A percentile compares a stretch with the other conserved stretches of the same genome.
These are phyloP conservation scores for Cheilosia urbana DNA, from an alignment of 2,888 invertebrate genomes.

Conservation along the genomic window DNA sequence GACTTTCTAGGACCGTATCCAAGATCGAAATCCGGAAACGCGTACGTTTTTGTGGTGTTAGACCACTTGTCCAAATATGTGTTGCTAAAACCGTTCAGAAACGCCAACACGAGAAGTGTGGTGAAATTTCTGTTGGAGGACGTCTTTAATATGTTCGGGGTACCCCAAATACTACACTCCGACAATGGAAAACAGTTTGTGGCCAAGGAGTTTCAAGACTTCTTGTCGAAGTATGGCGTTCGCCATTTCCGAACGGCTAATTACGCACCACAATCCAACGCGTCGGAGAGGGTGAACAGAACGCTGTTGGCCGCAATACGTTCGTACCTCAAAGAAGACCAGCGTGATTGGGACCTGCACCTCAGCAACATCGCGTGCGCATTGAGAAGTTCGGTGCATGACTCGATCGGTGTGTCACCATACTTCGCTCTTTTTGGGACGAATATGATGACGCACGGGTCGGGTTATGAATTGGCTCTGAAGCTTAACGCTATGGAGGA, in stretches of 20 bases:
- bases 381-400: slow-evolving; percentile 39
- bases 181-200: slow-evolving; percentile 78
- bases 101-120: background rate
- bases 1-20: slow-evolving; percentile 12
- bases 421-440: slow-evolving; percentile 47
- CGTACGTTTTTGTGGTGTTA: slow-evolving; percentile 1
- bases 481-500: background rate
- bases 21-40: background rate
- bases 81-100: background rate
- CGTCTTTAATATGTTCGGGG: slow-evolving; percentile 5
- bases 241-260: slow-evolving; percentile 56
- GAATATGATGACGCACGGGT: slow-evolving; percentile 42
- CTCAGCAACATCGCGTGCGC: slow-evolving; percentile 59
- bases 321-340: slow-evolving; percentile 58
- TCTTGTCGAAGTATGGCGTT: slow-evolving; percentile 21
- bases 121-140: background rate
- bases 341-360: slow-evolving; percentile 61
- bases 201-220: slow-evolving; percentile 53
- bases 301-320: slow-evolving; percentile 78
- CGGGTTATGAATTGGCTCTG: background rate
- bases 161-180: slow-evolving; percentile 38
- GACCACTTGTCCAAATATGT: too few relatives aligned
- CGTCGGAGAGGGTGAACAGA: slow-evolving; percentile 79
- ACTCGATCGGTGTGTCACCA: slow-evolving; percentile 49
- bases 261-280: slow-evolving; percentile 74